Evolutionary conservation across 2,797 vertebrate species (phyloP), one percentile per base, ranked within the genome.

Genomic region (Anguilla marmorata): DNA sequence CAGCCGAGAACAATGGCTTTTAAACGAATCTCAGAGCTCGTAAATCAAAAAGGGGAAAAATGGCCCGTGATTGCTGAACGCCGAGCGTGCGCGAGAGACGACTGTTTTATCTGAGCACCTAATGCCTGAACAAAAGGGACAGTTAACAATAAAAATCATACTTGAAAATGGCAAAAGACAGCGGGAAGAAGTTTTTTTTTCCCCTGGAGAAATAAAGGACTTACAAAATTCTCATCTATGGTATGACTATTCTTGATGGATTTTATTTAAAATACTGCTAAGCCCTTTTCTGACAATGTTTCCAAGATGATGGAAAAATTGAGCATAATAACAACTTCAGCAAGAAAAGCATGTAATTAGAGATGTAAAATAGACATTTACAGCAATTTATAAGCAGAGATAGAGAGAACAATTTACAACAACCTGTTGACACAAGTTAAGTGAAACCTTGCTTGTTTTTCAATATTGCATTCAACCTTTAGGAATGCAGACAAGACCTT

Each of bases 11-110:
- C 95, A 96, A 96, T 96, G 94, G 95, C 95, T 96, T 94, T 96
- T 96, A 96, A 96, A 96, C 95, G 95, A 96, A 96, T 95, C 95
- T 95, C 93, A 91, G 94, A 92, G 93, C 94, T 95, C 94, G 92
- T 96, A 95, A 96, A 96, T 96, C 95, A 95, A 93, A 94, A 93
- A 93, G 94, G 93, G 92, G 95, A 95, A 95, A 92, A 87, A 93
- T 84, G 33, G 30, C 92, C 93, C 90, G 89, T 95, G 95, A 96
- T 96, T 95, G 95, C 93, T 93, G 93, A 94, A 95, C 93, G 94
- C 94, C 93, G 93, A 93, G 93, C 2, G 60, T 9, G 56, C 7
- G 11, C 19, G 74, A 80, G 52, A 56, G 85, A 92, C 93, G 91
- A 94, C 92, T 92, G 93, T 91, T 94, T 94, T 94, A 93, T 93